Evolutionary conservation across 2,888 invertebrate genomes (phyloP), one percentile per base, ranked within the genome.

Genomic region (Epistrophe grossulariae): DNA sequence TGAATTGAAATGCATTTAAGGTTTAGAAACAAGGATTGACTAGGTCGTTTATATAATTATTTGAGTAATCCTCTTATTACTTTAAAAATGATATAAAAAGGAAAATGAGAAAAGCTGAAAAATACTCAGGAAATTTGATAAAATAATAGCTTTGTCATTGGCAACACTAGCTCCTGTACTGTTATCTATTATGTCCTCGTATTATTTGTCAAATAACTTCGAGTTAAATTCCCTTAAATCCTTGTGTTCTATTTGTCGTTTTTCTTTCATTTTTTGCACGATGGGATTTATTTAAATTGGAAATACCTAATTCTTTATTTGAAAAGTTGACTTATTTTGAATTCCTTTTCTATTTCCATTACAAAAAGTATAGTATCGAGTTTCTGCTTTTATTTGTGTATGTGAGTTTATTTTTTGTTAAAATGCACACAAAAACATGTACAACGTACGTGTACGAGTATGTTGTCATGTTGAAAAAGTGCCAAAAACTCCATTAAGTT

Each of bases 401-500:
- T 15, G 7, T 45, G 9, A 17, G 48, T 17, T 1, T n/a, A n/a
- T n/a, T n/a, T n/a, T 52, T 24, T 28, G 24, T 8, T 3, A 0
- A 55, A 15, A 55, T 28, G n/a, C 9, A 55, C 28, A 55, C 15
- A 15, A 15, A 55, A 9, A 48, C 4, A 45, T 45, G n/a, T 35
- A 35, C 5, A 31, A 24, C 24, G 24, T 1, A 24, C 24, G 24
- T 24, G 24, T 24, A 24, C 24, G 24, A 24, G 24, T 24, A 24
- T 24, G 31, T 48, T 24, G 62, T 24, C 15, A 43, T 15, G 4
- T 70, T 70, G 70, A 70, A 38, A 70, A 70, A 52, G 19, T 79
- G 79, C 64, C 71, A 79, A 79, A n/a, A 48, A 72, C 17, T 38
- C 52, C 78, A 79, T 72, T 72, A 38, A 31, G 17, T 28, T 38